Conservation (phyloP, 2,113 vertebrate genomes). For the Pogona vitticeps region DNA sequence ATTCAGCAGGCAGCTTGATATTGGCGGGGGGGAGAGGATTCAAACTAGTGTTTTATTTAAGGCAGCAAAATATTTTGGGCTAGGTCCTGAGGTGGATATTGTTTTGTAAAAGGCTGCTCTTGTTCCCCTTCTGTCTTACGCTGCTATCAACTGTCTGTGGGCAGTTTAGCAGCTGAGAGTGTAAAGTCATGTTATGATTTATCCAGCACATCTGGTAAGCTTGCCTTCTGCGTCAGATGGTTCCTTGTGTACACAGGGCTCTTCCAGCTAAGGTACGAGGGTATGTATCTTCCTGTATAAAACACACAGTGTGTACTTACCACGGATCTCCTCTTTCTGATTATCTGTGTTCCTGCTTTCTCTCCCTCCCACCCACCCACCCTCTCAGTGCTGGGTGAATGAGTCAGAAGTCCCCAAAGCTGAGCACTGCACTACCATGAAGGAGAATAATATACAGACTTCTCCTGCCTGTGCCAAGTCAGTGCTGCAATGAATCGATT, state of each 20-base stretch:
- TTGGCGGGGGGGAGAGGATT: too few species aligned
- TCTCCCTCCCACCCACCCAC: not conserved
- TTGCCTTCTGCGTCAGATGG: not conserved
- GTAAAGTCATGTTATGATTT: not conserved
- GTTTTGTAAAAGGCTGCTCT: not conserved
- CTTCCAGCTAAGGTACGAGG: not conserved
- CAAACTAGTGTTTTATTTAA: too few species aligned
- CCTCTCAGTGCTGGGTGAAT: not conserved
- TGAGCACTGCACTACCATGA: not conserved
- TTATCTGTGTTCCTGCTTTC: not conserved
- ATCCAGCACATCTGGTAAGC: not conserved
- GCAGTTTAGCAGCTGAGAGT: not conserved
- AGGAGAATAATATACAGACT: not conserved
- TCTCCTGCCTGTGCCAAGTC: not conserved
- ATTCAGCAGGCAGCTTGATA: too few species aligned
- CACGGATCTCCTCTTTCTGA: not conserved
- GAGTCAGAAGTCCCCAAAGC: conserved; percentile 3
- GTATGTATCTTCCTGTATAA: not conserved
- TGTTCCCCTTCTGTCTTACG: not conserved
- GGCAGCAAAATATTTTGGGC: too few species aligned
- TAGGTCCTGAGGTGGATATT: not conserved
- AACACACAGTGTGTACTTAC: accelerated
- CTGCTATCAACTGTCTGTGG: not conserved
- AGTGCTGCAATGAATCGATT: conserved; percentile 33
- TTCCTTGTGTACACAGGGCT: not conserved